Conservation (phyloP, 2,797 vertebrate species). For the Characodon lateralis region DNA sequence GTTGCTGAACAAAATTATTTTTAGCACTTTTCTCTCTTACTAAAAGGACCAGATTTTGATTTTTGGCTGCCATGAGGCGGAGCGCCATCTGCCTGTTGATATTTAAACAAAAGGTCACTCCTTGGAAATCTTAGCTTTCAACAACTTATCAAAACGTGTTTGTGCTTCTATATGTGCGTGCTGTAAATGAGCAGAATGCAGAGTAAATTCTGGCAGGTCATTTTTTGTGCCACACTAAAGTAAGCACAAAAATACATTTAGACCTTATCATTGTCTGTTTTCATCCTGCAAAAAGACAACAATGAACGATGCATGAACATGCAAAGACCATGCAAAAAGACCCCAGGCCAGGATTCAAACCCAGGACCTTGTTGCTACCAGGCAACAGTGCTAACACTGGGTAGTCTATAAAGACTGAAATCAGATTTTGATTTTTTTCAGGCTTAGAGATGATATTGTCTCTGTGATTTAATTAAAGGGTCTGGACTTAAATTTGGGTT, state of each 20-base stretch:
- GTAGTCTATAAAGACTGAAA: too few relatives aligned
- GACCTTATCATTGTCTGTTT: constrained; percentile 32
- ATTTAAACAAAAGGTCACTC: constrained; percentile 75
- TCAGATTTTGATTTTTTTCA: too few relatives aligned
- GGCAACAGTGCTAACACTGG: too few relatives aligned
- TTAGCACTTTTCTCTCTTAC: constrained; percentile 24
- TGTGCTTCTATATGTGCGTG: constrained; percentile 23
- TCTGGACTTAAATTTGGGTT: too few relatives aligned
- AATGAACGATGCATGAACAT: not conserved
- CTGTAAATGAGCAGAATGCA: constrained; percentile 55
- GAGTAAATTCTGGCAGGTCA: constrained; percentile 61
- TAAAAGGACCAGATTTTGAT: constrained; percentile 26
- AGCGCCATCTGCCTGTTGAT: constrained; percentile 72
- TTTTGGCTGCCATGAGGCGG: constrained; percentile 51
- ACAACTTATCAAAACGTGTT: constrained; percentile 50
- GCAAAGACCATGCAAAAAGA: too few relatives aligned
- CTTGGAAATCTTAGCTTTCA: constrained; percentile 61
- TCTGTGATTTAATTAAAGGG: too few relatives aligned
- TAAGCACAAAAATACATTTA: constrained; percentile 41
- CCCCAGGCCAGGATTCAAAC: too few relatives aligned
- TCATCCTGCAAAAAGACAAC: not conserved
- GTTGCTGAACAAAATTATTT: constrained; percentile 14
- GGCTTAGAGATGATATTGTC: too few relatives aligned
- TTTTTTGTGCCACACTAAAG: constrained; percentile 39
- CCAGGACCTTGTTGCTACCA: too few relatives aligned